Percentiles rank a stretch among this genome's conserved stretches.
These are phyloP conservation scores for Hydraecia micacea DNA, from an alignment of 2,888 invertebrate genomes.

Conservation along the genomic window DNA sequence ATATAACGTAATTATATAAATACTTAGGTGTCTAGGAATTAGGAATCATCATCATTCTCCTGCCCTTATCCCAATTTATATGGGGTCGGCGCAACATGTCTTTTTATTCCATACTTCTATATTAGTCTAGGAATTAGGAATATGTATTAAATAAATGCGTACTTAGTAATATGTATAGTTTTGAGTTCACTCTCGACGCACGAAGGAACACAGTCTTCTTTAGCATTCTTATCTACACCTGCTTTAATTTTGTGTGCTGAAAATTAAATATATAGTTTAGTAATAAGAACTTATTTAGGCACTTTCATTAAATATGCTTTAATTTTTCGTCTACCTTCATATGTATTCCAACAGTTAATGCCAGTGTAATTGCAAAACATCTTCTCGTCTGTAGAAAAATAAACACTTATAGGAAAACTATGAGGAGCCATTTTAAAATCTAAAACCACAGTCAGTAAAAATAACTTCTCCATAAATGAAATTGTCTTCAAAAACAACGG, in stretches of 20 bases:
- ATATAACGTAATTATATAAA: neutral
- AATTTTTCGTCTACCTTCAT: constrained; percentile 68
- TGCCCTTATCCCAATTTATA: no score
- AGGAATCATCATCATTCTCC: neutral
- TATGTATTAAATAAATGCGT: constrained; percentile 30
- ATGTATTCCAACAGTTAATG: constrained; percentile 86
- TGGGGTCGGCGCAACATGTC: no score
- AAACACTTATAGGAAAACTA: neutral
- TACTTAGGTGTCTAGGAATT: no score
- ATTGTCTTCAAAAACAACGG: no score
- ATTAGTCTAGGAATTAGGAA: neutral
- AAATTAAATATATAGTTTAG: constrained; percentile 27
- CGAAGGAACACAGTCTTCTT: constrained; percentile 88
- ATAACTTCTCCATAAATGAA: no score
- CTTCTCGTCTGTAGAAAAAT: constrained; percentile 78
- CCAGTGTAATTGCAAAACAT: constrained; percentile 90
- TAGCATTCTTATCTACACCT: constrained; percentile 76
- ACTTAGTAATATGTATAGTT: constrained; percentile 74
- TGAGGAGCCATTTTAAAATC: no score
- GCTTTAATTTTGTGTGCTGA: constrained; percentile 78
- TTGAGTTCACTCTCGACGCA: constrained; percentile 90
- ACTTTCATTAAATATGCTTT: neutral
- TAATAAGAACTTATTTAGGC: neutral
- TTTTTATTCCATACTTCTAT: no score
- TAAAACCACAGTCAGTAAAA: no score